A percentile compares a stretch with the other conserved stretches of the same genome.
These are phyloP conservation scores for Chrosomus eos DNA, from an alignment of 2,797 vertebrate species.

Conservation along the genomic window DNA sequence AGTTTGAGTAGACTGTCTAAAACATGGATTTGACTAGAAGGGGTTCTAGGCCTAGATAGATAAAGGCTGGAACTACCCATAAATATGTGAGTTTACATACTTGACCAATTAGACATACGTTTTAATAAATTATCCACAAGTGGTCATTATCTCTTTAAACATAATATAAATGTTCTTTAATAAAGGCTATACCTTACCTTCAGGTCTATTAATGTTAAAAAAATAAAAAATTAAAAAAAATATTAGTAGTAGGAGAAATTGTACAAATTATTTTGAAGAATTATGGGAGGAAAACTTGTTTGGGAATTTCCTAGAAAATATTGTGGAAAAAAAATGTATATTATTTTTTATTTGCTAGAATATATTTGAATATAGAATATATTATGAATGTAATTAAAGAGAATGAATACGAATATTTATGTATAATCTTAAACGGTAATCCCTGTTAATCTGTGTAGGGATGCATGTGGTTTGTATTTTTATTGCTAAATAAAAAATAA, in stretches of 20 bases:
- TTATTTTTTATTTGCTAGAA: neutral
- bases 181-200: neutral
- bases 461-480: neutral
- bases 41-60: neutral
- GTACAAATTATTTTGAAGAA: neutral
- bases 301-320: neutral
- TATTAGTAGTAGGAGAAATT: neutral
- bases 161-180: neutral
- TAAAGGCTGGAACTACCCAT: neutral
- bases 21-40: slow-evolving; percentile 3
- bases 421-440: neutral
- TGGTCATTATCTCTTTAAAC: neutral
- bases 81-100: neutral
- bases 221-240: too few species aligned
- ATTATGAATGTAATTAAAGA: neutral
- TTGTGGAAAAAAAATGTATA: neutral
- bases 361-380: too few species aligned
- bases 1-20: neutral
- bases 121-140: neutral
- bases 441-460: neutral
- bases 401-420: neutral
- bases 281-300: neutral
- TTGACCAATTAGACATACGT: neutral
- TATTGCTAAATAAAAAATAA: neutral
- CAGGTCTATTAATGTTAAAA: neutral